Base-by-base conservation (phyloP, 1,140 invertebrate species). In the Drosophila punjabiensis region DNA sequence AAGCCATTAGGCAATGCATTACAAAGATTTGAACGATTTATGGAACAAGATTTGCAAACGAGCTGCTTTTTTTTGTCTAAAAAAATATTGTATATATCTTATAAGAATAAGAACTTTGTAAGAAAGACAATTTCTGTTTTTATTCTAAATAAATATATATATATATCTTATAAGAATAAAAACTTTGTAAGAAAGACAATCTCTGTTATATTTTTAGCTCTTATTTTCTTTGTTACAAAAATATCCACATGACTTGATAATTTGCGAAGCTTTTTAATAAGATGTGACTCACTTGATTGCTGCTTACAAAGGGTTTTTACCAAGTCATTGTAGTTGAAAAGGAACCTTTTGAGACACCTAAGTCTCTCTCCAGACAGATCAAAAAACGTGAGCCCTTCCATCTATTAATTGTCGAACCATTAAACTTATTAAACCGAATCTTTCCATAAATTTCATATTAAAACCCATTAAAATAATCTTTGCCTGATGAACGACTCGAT, bases 1-100 rank as follows among this genome's bases (percentile, higher is more conserved):
- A 73, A 59, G 10, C 67, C 69, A 73, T 71, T 73, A 71, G 11
- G 18, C 33, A 11, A 14, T 59, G 16, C 18, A 59, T 71, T 60
- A 14, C 55, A 58, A 35, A 37, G 45, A 74, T 53, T 68, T 28
- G 64, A 53, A 43, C 24, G 43, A 74, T 74, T 74, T 62, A 62
- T 53, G 30, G 37, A 32, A 43, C 70, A n/a, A 24, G 37, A 35
- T 45, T 9, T 5, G 53, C 24, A 16, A 37, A 37, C 66, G 28
- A 41, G 35, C 24, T 65, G 4, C 24, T n/a, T 43, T 33, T n/a
- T 24, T 24, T 24, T 2, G 1, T 24, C 24, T 24, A 24, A 24
- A 24, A 2, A 24, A 24, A 24, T 24, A 4, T n/a, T n/a, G 4
- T 50, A 28, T 28, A 4, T 18, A 24, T 28, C 24, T 16, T 28